These are phyloP conservation scores for Flexamia atlantica DNA, from an alignment of 2,888 invertebrate genomes.

Conservation along the genomic window DNA sequence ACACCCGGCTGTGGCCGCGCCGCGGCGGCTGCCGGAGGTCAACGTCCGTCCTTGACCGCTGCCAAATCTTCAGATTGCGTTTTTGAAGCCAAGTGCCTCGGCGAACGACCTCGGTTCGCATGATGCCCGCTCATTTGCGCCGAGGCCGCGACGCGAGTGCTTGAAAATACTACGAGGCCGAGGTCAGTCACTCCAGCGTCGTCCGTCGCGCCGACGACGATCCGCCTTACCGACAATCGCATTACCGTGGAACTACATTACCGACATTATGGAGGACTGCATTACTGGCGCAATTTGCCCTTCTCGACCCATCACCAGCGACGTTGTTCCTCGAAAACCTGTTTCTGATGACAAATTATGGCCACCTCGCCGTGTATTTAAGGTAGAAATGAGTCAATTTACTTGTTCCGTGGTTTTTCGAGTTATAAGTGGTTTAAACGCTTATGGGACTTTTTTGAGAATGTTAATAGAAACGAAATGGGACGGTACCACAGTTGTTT, in stretches of 20 bases:
- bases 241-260: slow-evolving; percentile 15
- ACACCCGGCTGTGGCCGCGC: too few relatives aligned
- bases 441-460: background rate
- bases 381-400: background rate
- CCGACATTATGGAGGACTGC: too few relatives aligned
- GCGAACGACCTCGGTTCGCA: slow-evolving; percentile 29
- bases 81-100: slow-evolving; percentile 7
- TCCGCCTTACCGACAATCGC: too few relatives aligned
- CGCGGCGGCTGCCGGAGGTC: background rate
- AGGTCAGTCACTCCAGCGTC: slow-evolving; percentile 30
- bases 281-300: slow-evolving; percentile 45
- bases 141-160: background rate
- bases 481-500: too few relatives aligned
- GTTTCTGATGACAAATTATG: slow-evolving; percentile 50
- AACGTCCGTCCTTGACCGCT: background rate
- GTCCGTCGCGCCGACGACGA: background rate
- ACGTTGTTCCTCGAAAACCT: slow-evolving; percentile 33
- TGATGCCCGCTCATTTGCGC: slow-evolving; percentile 17
- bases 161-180: background rate
- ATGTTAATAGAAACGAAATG: background rate
- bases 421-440: background rate
- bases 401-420: background rate
- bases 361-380: background rate
- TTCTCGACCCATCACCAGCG: background rate
- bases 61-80: slow-evolving; percentile 27